These are phyloP conservation scores for Spilosoma lubricipeda DNA, from an alignment of 2,888 invertebrate species.

Conservation along the genomic window DNA sequence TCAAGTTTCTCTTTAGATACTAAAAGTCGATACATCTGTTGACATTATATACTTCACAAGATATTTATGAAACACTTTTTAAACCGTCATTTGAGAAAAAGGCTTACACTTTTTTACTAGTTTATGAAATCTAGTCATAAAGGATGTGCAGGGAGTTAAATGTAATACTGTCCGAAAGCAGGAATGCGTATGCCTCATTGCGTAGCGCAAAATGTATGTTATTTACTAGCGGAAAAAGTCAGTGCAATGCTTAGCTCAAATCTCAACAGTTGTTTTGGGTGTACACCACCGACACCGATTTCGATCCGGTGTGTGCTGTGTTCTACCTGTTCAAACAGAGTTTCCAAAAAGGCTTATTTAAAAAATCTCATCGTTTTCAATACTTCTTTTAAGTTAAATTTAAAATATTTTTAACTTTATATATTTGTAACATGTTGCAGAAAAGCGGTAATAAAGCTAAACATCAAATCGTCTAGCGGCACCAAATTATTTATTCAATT, in stretches of 20 bases:
- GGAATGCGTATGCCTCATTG: background rate
- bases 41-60: background rate
- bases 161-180: background rate
- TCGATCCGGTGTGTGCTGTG: background rate
- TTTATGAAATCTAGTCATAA: background rate
- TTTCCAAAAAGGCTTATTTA: background rate
- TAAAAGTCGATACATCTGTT: slow-evolving; percentile 12
- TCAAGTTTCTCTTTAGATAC: slow-evolving; percentile 4
- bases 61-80: background rate
- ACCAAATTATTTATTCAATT: background rate
- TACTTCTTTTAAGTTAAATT: background rate
- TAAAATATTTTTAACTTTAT: background rate
- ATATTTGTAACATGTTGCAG: background rate
- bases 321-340: background rate
- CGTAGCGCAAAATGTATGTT: background rate
- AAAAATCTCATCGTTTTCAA: too few relatives aligned
- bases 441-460: background rate
- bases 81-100: background rate
- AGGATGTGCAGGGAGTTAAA: background rate
- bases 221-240: background rate
- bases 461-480: background rate
- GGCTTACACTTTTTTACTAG: background rate
- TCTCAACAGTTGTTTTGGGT: background rate
- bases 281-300: background rate
- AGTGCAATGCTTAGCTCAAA: background rate